Evolutionary conservation across 2,888 invertebrate species (phyloP).

Genomic region (Hyppa rectilinea): DNA sequence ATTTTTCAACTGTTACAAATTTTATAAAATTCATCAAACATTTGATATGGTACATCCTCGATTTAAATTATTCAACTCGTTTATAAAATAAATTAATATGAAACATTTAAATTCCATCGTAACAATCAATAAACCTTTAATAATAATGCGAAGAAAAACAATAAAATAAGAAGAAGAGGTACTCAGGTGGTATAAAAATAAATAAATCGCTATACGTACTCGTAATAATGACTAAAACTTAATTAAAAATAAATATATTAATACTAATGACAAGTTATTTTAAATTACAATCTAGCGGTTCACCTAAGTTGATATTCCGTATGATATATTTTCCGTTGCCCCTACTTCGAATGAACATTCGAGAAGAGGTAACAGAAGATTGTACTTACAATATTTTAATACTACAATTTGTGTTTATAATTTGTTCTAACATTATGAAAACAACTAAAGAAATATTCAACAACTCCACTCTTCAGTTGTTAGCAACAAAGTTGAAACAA

Average conservation of each 20-base stretch:
- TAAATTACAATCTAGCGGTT: constrained; percentile 89
- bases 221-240: constrained; percentile 83
- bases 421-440: constrained; percentile 62
- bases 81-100: constrained; percentile 57
- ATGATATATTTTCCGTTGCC: constrained; percentile 88
- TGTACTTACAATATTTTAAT: constrained; percentile 85
- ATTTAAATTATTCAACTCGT: constrained; percentile 55
- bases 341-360: constrained; percentile 80
- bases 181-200: constrained; percentile 88
- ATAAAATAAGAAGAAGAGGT: constrained; percentile 86
- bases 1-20: constrained; percentile 68
- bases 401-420: constrained; percentile 79
- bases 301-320: constrained; percentile 86
- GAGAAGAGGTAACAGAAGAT: constrained; percentile 90
- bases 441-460: constrained; percentile 57
- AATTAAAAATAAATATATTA: constrained; percentile 90
- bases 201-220: constrained; percentile 83
- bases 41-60: constrained; percentile 56
- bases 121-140: constrained; percentile 75
- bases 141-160: constrained; percentile 73
- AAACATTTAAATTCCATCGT: constrained; percentile 63
- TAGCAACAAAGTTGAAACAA: constrained; percentile 49
- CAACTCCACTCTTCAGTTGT: constrained; percentile 49
- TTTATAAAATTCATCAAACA: constrained; percentile 50
- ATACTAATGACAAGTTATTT: constrained; percentile 91